phyloP scores from a whole-genome alignment of 2,797 vertebrate species.

The Periophthalmus magnuspinnatus region DNA sequence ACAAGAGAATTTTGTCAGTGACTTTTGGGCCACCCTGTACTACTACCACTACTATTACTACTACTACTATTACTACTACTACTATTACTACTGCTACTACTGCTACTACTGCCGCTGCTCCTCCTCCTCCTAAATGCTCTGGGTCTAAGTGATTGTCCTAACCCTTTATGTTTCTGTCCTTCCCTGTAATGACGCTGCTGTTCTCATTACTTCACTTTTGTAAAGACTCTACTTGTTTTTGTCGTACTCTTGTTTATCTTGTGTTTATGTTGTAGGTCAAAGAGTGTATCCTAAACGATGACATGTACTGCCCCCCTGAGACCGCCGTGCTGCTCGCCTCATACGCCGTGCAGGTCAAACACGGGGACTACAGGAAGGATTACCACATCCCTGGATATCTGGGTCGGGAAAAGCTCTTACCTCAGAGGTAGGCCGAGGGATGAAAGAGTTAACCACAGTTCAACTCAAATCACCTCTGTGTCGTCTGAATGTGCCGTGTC shows the following conservation, averaged over 20 bases:
- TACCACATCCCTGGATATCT: conserved; percentile 90
- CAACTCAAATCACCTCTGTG: conserved; percentile 27
- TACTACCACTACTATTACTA: too few relatives aligned
- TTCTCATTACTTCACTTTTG: neutral
- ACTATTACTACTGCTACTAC: too few relatives aligned
- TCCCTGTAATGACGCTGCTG: neutral
- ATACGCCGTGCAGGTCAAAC: conserved; percentile 93
- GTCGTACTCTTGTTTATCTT: neutral
- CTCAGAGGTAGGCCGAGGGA: conserved; percentile 82
- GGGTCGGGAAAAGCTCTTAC: conserved; percentile 88
- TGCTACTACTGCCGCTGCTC: too few relatives aligned
- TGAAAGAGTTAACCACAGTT: conserved; percentile 41
- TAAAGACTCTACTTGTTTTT: neutral
- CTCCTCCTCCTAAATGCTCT: too few relatives aligned
- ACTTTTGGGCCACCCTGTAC: too few relatives aligned
- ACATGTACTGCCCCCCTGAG: conserved; percentile 97
- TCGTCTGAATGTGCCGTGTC: conserved; percentile 45
- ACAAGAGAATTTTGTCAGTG: too few relatives aligned
- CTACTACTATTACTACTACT: too few relatives aligned
- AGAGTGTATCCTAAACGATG: conserved; percentile 92
- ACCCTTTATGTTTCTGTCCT: too few relatives aligned
- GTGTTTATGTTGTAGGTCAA: conserved; percentile 78
- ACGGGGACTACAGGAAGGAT: conserved; percentile 90
- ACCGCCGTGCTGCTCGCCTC: conserved; percentile 94
- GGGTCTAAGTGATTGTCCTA: too few relatives aligned